Percentiles rank a stretch among this genome's conserved stretches.
These are phyloP conservation scores for Pristiophorus japonicus DNA, from an alignment of 2,113 vertebrate genomes.

Conservation along the genomic window DNA sequence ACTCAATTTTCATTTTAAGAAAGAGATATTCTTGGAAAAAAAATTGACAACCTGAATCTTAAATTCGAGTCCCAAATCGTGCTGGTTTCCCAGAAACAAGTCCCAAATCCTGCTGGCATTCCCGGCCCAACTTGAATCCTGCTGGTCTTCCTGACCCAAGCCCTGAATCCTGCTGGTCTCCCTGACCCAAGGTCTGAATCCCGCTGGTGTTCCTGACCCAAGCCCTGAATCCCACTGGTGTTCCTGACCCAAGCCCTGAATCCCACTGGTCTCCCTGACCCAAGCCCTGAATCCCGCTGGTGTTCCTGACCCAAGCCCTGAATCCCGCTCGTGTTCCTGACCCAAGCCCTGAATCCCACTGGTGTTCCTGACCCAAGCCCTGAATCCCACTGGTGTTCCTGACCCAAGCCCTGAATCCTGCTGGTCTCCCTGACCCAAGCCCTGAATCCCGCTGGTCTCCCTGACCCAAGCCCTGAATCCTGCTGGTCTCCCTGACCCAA, in stretches of 20 bases:
- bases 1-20: not conserved
- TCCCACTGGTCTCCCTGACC: not conserved
- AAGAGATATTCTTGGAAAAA: not conserved
- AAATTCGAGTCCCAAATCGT: not conserved
- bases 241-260: not conserved
- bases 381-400: not conserved
- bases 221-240: not conserved
- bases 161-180: not conserved
- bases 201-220: too few relatives aligned
- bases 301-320: not conserved
- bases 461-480: not conserved
- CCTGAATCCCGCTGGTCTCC: not conserved
- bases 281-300: not conserved
- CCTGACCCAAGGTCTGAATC: not conserved
- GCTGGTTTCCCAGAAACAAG: not conserved
- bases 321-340: not conserved
- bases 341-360: not conserved
- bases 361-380: not conserved
- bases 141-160: not conserved
- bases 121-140: not conserved
- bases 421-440: not conserved
- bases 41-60: not conserved
- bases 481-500: not conserved
- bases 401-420: not conserved
- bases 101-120: not conserved